Conservation (phyloP, 1,140 invertebrate species). For the Pectinophora gossypiella region DNA sequence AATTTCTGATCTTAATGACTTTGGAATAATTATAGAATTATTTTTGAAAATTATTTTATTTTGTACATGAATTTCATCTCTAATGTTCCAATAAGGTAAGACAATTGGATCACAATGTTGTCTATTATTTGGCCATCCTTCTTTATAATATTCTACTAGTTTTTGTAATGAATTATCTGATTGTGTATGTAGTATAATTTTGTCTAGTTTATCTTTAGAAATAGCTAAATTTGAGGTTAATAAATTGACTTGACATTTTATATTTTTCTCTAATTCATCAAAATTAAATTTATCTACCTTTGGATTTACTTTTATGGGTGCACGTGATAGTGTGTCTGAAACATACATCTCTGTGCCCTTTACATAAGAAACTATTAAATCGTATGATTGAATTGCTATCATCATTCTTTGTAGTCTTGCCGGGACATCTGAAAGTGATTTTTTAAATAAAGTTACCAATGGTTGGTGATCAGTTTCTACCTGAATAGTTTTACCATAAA, state of each 20-base stretch:
- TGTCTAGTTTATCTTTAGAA: slow-evolving; percentile 21
- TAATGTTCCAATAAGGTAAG: slow-evolving; percentile 36
- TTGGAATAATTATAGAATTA: slow-evolving; percentile 49
- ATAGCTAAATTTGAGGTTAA: slow-evolving; percentile 21
- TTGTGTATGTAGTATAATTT: slow-evolving; percentile 30
- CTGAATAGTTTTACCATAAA: slow-evolving; percentile 34
- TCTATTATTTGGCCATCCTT: slow-evolving; percentile 52
- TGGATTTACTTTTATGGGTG: slow-evolving; percentile 3
- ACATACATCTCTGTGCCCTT: slow-evolving; percentile 53
- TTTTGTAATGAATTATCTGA: slow-evolving; percentile 29
- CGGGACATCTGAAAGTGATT: slow-evolving; percentile 48
- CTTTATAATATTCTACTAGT: slow-evolving; percentile 27
- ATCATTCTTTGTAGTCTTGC: slow-evolving; percentile 52
- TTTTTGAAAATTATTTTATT: slow-evolving; percentile 49
- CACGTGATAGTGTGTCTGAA: slow-evolving; percentile 51
- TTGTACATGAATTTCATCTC: slow-evolving; percentile 37
- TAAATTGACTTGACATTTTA: slow-evolving; percentile 25
- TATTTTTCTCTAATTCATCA: slow-evolving; percentile 19
- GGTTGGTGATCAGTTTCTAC: slow-evolving; percentile 64
- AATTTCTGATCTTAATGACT: slow-evolving; percentile 34
- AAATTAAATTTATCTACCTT: slow-evolving; percentile 14
- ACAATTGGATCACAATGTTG: slow-evolving; percentile 25
- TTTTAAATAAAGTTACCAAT: slow-evolving; percentile 48
- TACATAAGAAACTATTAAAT: slow-evolving; percentile 53
- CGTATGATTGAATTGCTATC: slow-evolving; percentile 49